Evolutionary conservation across 2,113 vertebrate species (phyloP).

Genomic region (Ciconia stormi): DNA sequence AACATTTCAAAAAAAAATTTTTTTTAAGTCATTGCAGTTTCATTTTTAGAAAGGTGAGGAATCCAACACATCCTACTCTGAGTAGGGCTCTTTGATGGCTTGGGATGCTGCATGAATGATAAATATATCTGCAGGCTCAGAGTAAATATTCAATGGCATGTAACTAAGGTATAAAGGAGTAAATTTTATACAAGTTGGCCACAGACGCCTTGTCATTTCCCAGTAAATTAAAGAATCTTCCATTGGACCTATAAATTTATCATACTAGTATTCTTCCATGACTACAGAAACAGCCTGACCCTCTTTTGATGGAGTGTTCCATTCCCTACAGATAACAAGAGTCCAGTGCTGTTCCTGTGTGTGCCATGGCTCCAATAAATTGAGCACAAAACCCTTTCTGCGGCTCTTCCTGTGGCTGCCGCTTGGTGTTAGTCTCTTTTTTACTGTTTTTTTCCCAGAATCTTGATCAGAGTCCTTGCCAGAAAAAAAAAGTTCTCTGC

Average conservation of each 20-base stretch:
- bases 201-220: conserved; percentile 68
- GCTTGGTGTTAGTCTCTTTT: background rate
- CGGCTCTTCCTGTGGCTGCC: background rate
- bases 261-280: conserved; percentile 34
- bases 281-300: conserved; percentile 34
- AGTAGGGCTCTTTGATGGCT: conserved; percentile 57
- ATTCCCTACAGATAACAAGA: conserved; percentile 15
- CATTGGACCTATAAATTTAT: conserved; percentile 56
- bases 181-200: conserved; percentile 65
- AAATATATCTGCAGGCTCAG: conserved; percentile 62
- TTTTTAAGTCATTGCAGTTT: background rate
- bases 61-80: conserved; percentile 55
- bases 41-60: conserved; percentile 64
- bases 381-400: background rate
- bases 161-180: conserved; percentile 63
- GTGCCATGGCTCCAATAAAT: background rate
- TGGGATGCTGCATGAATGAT: conserved; percentile 54
- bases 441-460: background rate
- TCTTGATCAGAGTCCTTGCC: background rate
- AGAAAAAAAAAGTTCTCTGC: background rate
- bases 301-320: conserved; percentile 30
- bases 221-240: conserved; percentile 72
- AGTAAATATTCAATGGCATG: conserved; percentile 58
- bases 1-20: conserved; percentile 29
- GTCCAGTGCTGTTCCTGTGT: background rate